phyloP scores from a whole-genome alignment of 2,113 vertebrate genomes.

The Sclerurus mexicanus region DNA sequence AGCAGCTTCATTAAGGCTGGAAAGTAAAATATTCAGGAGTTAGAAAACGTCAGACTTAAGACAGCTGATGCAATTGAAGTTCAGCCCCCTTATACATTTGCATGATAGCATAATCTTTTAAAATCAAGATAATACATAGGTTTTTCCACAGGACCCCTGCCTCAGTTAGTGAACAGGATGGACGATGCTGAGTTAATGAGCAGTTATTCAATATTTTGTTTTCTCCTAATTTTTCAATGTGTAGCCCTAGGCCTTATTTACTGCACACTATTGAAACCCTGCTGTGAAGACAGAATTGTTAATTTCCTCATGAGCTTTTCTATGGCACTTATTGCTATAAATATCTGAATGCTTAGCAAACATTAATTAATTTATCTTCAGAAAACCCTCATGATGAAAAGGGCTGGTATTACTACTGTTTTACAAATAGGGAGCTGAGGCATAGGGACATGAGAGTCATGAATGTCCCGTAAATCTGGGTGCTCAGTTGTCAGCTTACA shows the following conservation, averaged over 20 bases:
- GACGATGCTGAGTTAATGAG: constrained; percentile 61
- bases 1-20: not conserved
- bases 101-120: not conserved
- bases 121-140: not conserved
- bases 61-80: not conserved
- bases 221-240: constrained; percentile 69
- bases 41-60: not conserved
- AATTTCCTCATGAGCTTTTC: constrained; percentile 69
- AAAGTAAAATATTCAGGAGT: not conserved
- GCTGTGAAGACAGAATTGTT: constrained; percentile 70
- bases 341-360: constrained; percentile 64
- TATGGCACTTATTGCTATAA: constrained; percentile 64
- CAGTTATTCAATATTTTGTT: constrained; percentile 71
- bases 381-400: not conserved
- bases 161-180: constrained; percentile 34
- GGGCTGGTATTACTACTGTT: constrained; percentile 14
- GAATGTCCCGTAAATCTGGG: not conserved
- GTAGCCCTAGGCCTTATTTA: constrained; percentile 69
- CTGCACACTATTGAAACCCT: constrained; percentile 62
- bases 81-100: not conserved
- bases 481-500: not conserved
- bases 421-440: not conserved
- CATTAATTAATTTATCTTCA: constrained; percentile 67
- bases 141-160: constrained; percentile 30
- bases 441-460: not conserved